Evolutionary conservation across 2,113 vertebrate species (phyloP).

Genomic region (Dasyornis broadbenti): DNA sequence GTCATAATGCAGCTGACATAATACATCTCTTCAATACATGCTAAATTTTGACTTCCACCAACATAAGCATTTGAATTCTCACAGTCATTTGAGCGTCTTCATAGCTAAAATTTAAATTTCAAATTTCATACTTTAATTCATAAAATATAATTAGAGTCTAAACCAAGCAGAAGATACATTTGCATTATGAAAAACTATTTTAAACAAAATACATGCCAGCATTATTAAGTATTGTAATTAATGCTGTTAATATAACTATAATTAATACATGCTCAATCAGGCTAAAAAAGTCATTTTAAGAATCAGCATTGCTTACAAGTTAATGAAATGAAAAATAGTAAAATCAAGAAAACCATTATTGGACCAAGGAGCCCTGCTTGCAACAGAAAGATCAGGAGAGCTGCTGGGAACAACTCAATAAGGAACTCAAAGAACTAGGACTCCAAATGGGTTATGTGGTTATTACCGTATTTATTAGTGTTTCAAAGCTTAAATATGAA

Average conservation of each 20-base stretch:
- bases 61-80: background rate
- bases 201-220: background rate
- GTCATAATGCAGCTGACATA: background rate
- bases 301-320: background rate
- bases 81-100: background rate
- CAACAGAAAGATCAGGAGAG: background rate
- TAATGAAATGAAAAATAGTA: background rate
- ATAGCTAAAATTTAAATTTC: background rate
- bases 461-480: background rate
- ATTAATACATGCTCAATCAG: background rate
- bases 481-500: background rate
- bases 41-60: background rate
- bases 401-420: background rate
- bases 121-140: background rate
- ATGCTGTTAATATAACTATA: background rate
- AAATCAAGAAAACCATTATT: background rate
- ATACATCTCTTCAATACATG: background rate
- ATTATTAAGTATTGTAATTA: background rate
- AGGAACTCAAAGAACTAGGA: background rate
- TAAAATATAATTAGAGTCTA: background rate
- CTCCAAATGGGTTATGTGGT: background rate
- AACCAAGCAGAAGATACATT: background rate
- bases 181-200: background rate
- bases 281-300: background rate
- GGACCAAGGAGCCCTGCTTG: background rate